Base-by-base conservation (phyloP, 1,140 invertebrate species). In the Hylaeus anthracinus region DNA sequence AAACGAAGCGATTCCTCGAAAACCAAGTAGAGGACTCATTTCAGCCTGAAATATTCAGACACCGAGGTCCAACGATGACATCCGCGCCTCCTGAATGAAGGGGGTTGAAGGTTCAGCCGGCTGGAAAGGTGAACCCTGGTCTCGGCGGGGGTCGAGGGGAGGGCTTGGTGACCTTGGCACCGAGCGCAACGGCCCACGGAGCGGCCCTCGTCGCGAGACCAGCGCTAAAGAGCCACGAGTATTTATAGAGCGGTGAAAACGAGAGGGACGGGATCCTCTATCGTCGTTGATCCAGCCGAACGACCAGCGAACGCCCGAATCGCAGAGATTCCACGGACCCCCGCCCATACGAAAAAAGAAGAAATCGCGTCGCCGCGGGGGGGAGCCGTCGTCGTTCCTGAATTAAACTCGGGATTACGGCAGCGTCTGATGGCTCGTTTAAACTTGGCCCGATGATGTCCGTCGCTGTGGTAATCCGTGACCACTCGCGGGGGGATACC, bases 221-320 rank as follows among this genome's bases (percentile, higher is more conserved):
- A 72, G 79, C 81, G 87, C 79, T 86, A 88, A 89, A 82, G 85
- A 88, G 82, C 81, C 67, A 6, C 48, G 78, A 84, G 88, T 90
- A 90, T 90, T 90, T 90, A 90, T 90, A 90, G 89, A 89, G 82
- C 72, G 85, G 60, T 83, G 85, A 80, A 73, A 10, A 61, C 72
- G 70, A 82, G 79, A 87, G 72, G 83, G 74, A 88, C 65, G 61
- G 26, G 26, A 48, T 66, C 69, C 72, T 39, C 70, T 41, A 71
- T 39, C 14, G 51, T 39, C 65, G 39, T 51, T 60, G 64, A 74
- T 81, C 80, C 82, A 76, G 80, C 66, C 79, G 65, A 70, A 72
- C 70, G 63, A 39, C 48, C 41, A 79, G 69, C 70, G 72, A 85
- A 79, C 75, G 86, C 86, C 79, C 85, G 81, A 90, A 90, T 91